Base-by-base conservation (phyloP, 2,113 vertebrate genomes). In the Corythaeola cristata region DNA sequence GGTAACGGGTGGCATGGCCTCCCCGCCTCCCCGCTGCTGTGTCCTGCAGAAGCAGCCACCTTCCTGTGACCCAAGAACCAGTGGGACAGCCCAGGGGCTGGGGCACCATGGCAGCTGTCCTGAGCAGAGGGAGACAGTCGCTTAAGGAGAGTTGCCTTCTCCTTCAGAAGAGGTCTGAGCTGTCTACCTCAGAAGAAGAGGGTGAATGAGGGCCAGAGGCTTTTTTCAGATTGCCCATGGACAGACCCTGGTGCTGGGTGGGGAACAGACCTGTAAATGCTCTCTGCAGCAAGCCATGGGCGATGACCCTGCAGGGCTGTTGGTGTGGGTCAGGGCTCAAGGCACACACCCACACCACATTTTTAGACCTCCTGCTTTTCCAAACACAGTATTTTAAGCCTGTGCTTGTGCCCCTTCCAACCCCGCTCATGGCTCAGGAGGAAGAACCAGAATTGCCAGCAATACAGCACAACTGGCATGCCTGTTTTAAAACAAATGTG, bases 391-490 rank as follows among this genome's bases (percentile, higher is more conserved):
- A 26, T 52, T 79, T 79, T 41, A 64, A 45, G 32, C 41, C 56
- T 13, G 8, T 78, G 12, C 23, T 56, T 89, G 17, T 59, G 28
- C 23, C 23, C 27, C 33, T 82, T 68, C 30, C 19, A 66, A 60
- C 24, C 11, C 45, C 0, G 3, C 26, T 39, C 19, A 37, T 1
- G 1, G 28, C 23, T 82, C 30, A 24, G 15, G n/a, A 39, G n/a
- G 37, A 74, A 78, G 21, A 60, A 60, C 6, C 35, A 80, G 62
- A 75, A 76, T 56, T 23, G 50, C 47, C 45, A 80, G 18, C 32
- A 39, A 32, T 52, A 45, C 12, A 45, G 23, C 12, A 59, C 33
- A 88, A 37, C 20, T 60, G 32, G n/a, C 0, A 1, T 1, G 1
- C 15, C 35, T 79, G 15, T 60, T 79, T 64, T 33, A 83, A 84